Evolutionary conservation across 1,140 invertebrate species (phyloP), one percentile per base, ranked within the genome.

Genomic region (Nephotettix cincticeps): DNA sequence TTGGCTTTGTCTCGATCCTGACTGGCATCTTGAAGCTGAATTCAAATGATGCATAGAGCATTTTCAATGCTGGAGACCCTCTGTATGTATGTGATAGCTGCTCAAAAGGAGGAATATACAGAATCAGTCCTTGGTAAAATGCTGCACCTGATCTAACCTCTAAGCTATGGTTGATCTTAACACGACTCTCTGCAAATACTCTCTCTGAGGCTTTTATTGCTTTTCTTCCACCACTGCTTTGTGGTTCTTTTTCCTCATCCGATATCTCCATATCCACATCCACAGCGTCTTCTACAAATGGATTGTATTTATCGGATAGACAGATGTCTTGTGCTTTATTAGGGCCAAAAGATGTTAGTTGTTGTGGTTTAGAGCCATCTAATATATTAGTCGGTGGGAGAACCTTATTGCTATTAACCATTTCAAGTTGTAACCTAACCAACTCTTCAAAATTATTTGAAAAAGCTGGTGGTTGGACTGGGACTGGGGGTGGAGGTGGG

Each of bases 211-310:
- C 19, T 51, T 23, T 19, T 4, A 11, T n/a, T 51, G 17, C 21
- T n/a, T 51, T 51, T 19, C 47, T 51, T 6, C 6, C 21, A 19
- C 47, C 4, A 19, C 19, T 23, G 17, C 3, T 11, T 23, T 51
- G 47, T 11, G 47, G 6, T 19, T n/a, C 17, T 51, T 51, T 51
- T n/a, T 51, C 47, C 17, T 51, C 47, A 51, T 51, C 47, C 17
- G 47, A 51, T 11, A 51, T 51, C 17, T 51, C 47, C 47, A 51
- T 51, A n/a, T 51, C 47, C 3, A 11, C 47, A 51, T 19, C 17
- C n/a, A n/a, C n/a, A 51, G 6, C 19, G 47, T 51, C 47, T 51
- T 51, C 47, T 51, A 51, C 47, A 51, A 51, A 51, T 51, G 47
- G 47, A n/a, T 51, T 23, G 21, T 51, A 51, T 51, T 51, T 51